These are phyloP conservation scores for Neogobius melanostomus DNA, from an alignment of 2,113 vertebrate genomes.

Conservation along the genomic window DNA sequence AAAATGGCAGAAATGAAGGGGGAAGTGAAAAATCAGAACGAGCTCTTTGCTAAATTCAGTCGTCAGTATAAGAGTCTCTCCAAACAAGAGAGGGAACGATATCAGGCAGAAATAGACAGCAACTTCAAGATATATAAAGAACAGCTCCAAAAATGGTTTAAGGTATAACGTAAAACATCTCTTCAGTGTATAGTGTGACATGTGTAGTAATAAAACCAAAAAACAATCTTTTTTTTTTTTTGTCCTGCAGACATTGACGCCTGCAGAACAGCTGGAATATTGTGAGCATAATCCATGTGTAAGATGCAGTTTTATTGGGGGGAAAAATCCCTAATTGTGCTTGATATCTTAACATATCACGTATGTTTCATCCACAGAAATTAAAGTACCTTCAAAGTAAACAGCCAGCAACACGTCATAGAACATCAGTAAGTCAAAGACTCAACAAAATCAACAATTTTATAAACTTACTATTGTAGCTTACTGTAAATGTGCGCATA, in stretches of 20 bases:
- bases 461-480: background rate
- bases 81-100: background rate
- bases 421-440: conserved; percentile 55
- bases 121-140: background rate
- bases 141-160: conserved; percentile 45
- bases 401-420: background rate
- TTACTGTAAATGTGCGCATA: too few species aligned
- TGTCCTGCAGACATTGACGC: conserved; percentile 28
- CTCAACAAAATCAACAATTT: background rate
- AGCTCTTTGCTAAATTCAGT: background rate
- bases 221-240: background rate
- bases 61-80: conserved; percentile 14
- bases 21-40: background rate
- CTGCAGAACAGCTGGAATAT: conserved; percentile 23
- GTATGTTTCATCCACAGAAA: conserved; percentile 36
- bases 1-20: conserved; percentile 24
- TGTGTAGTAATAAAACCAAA: background rate
- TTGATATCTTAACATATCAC: background rate
- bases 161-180: conserved; percentile 17
- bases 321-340: background rate
- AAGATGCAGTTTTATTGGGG: conserved; percentile 8
- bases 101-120: background rate
- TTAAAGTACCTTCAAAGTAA: background rate
- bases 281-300: background rate
- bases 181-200: background rate